Conservation (phyloP, 1,140 invertebrate species). For the Drosophila bocqueti region DNA sequence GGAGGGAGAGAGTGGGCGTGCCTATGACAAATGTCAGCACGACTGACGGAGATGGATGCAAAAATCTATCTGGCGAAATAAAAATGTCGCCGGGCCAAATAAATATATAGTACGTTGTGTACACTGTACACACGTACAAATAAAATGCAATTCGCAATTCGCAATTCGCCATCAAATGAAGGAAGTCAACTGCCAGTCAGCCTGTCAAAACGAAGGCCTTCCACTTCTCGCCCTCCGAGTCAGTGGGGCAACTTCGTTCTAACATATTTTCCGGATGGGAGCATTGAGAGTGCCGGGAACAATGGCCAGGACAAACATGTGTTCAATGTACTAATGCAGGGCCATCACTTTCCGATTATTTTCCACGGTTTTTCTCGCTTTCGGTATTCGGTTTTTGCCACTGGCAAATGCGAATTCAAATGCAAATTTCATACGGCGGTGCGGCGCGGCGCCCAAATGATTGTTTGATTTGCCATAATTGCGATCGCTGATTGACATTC, state of each 20-base stretch:
- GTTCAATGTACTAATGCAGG: constrained; percentile 14
- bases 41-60: constrained; percentile 55
- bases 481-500: constrained; percentile 38
- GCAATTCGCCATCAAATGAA: constrained; percentile 47
- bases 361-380: neutral
- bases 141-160: constrained; percentile 42
- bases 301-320: constrained; percentile 11
- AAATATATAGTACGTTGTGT: constrained; percentile 5
- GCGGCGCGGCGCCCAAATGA: neutral
- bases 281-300: neutral
- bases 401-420: constrained; percentile 10
- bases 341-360: constrained; percentile 10
- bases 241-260: constrained; percentile 24
- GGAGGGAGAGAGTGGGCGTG: neutral
- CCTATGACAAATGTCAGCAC: constrained; percentile 51
- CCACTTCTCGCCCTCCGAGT: neutral
- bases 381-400: neutral
- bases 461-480: constrained; percentile 27
- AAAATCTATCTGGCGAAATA: constrained; percentile 56
- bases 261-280: neutral
- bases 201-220: constrained; percentile 41
- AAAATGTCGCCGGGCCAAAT: constrained; percentile 48
- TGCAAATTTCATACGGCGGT: constrained; percentile 11
- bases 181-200: constrained; percentile 54
- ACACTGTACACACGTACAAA: constrained; percentile 7